phyloP scores from a whole-genome alignment of 2,888 invertebrate species.

The Trissonchulus sp. region DNA sequence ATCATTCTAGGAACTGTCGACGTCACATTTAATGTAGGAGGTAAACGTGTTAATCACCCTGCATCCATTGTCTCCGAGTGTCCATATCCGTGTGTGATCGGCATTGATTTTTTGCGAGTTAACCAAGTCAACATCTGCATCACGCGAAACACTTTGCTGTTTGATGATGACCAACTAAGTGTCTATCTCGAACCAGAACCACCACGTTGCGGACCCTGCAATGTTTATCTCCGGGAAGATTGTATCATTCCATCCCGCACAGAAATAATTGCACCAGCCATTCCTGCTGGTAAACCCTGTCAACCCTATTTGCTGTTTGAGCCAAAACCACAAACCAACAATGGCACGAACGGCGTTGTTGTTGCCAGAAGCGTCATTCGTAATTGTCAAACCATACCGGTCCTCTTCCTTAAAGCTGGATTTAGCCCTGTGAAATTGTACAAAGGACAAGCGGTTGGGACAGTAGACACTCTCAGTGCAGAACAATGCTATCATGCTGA shows the following conservation, averaged over 20 bases:
- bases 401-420: too few species aligned
- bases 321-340: too few species aligned
- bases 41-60: neutral
- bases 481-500: too few species aligned
- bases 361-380: too few species aligned
- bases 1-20: neutral
- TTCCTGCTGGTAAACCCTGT: neutral
- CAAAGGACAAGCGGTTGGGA: too few species aligned
- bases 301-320: neutral
- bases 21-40: neutral
- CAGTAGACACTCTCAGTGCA: too few species aligned
- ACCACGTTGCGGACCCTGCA: too few species aligned
- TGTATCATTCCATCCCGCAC: neutral
- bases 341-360: too few species aligned
- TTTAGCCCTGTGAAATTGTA: too few species aligned
- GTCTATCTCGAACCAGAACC: neutral
- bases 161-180: neutral
- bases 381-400: too few species aligned
- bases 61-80: neutral
- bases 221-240: too few species aligned
- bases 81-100: neutral
- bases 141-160: neutral
- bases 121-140: neutral
- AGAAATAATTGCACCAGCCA: neutral
- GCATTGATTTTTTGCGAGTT: neutral